phyloP scores from a whole-genome alignment of 1,140 invertebrate species.

The Ephestia elutella region DNA sequence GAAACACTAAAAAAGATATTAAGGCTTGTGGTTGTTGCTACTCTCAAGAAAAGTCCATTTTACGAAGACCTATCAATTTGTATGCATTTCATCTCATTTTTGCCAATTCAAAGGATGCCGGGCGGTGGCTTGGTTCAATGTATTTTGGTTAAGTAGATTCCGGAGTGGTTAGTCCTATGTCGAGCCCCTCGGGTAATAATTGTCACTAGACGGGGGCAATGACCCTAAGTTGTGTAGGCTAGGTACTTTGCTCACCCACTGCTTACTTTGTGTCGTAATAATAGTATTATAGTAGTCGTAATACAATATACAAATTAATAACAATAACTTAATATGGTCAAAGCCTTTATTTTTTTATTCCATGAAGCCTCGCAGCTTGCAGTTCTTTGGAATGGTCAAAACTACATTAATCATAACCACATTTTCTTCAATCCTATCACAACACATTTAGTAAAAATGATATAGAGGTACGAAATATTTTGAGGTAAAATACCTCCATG shows the following conservation, averaged over 20 bases:
- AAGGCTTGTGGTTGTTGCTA: constrained; percentile 15
- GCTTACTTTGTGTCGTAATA: constrained; percentile 13
- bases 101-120: constrained; percentile 1
- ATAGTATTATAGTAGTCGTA: background rate
- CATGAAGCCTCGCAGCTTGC: too few relatives aligned
- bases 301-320: background rate
- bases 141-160: constrained; percentile 21
- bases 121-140: constrained; percentile 12
- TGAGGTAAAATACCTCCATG: too few relatives aligned
- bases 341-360: too few relatives aligned
- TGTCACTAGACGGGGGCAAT: constrained; percentile 39
- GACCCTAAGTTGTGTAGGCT: constrained; percentile 29
- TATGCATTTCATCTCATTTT: background rate
- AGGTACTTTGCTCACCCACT: constrained; percentile 16
- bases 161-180: constrained; percentile 30
- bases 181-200: constrained; percentile 42
- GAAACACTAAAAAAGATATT: constrained; percentile 22
- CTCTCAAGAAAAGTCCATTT: constrained; percentile 15
- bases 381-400: too few relatives aligned
- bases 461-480: too few relatives aligned
- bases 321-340: too few relatives aligned
- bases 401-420: too few relatives aligned
- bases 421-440: too few relatives aligned
- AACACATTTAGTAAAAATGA: too few relatives aligned
- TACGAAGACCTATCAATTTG: constrained; percentile 9